These are phyloP conservation scores for Gymnocephalus cernua DNA, from an alignment of 2,113 vertebrate genomes.

Conservation along the genomic window DNA sequence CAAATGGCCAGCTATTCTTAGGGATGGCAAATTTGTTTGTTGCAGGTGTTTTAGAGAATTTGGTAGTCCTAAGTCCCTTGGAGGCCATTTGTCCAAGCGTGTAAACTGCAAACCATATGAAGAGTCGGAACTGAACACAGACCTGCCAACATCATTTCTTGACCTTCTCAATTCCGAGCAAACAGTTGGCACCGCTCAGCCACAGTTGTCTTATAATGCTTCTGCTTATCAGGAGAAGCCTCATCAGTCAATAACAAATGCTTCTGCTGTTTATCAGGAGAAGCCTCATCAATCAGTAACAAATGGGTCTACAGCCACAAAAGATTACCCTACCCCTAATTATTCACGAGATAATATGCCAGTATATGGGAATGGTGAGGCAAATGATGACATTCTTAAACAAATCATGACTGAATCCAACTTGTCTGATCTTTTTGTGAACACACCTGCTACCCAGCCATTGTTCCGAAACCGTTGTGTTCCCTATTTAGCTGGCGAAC, in stretches of 20 bases:
- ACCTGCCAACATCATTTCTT: conserved; percentile 89
- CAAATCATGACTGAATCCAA: conserved; percentile 89
- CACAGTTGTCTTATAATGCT: conserved; percentile 82
- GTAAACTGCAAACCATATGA: conserved; percentile 92
- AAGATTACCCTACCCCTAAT: conserved; percentile 82
- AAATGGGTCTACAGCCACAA: conserved; percentile 52
- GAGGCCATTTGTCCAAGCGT: conserved; percentile 96
- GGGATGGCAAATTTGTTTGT: conserved; percentile 95
- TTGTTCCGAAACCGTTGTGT: conserved; percentile 71
- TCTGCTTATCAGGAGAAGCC: conserved; percentile 65
- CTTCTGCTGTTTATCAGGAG: conserved; percentile 40
- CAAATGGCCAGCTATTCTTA: conserved; percentile 96
- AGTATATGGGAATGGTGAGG: conserved; percentile 77
- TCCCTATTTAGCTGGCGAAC: conserved; percentile 54
- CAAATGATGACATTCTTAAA: conserved; percentile 88
- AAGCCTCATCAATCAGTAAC: too few relatives aligned
- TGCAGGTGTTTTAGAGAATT: conserved; percentile 94
- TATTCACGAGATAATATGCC: conserved; percentile 83
- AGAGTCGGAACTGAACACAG: conserved; percentile 87
- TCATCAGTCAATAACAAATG: conserved; percentile 83
- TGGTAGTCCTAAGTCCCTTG: conserved; percentile 93
- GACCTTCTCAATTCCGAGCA: conserved; percentile 93
- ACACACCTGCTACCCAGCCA: conserved; percentile 79
- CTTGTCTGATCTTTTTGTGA: conserved; percentile 85
- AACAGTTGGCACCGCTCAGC: conserved; percentile 80